phyloP scores from a whole-genome alignment of 2,888 invertebrate genomes.

The Xanthorhoe designata region DNA sequence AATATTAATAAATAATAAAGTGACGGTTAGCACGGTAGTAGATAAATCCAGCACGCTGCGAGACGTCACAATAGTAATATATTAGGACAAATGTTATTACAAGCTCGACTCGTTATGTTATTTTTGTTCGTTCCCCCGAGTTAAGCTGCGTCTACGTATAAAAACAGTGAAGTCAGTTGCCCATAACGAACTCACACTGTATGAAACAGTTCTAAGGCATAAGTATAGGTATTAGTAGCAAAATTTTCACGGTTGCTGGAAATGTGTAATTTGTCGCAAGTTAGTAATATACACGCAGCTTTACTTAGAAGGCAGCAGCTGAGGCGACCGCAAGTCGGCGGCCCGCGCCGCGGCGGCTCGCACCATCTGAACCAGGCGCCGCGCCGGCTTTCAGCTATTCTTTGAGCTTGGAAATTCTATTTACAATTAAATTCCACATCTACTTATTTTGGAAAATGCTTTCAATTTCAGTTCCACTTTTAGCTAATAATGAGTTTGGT shows the following conservation, averaged over 20 bases:
- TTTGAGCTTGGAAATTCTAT: background rate
- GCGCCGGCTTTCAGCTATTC: constrained; percentile 22
- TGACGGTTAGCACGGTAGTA: constrained; percentile 76
- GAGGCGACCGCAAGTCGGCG: constrained; percentile 48
- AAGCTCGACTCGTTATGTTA: constrained; percentile 80
- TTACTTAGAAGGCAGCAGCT: constrained; percentile 56
- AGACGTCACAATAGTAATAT: constrained; percentile 82
- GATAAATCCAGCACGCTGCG: constrained; percentile 75
- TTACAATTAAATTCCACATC: background rate
- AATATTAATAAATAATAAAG: constrained; percentile 80
- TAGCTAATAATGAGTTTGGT: too few relatives aligned
- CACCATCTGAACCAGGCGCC: constrained; percentile 24
- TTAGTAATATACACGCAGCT: constrained; percentile 7
- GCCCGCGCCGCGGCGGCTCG: constrained; percentile 30
- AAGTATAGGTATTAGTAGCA: background rate
- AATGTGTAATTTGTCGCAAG: background rate
- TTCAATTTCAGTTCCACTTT: too few relatives aligned
- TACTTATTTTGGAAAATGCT: too few relatives aligned
- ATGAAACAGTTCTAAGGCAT: background rate
- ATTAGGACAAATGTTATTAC: constrained; percentile 84
- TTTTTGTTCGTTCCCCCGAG: constrained; percentile 74
- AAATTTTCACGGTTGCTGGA: background rate
- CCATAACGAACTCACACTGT: background rate
- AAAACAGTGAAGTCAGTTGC: constrained; percentile 11
- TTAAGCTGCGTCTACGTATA: constrained; percentile 45